Evolutionary conservation across 2,888 invertebrate species (phyloP).

Genomic region (Coecobrya sp.): DNA sequence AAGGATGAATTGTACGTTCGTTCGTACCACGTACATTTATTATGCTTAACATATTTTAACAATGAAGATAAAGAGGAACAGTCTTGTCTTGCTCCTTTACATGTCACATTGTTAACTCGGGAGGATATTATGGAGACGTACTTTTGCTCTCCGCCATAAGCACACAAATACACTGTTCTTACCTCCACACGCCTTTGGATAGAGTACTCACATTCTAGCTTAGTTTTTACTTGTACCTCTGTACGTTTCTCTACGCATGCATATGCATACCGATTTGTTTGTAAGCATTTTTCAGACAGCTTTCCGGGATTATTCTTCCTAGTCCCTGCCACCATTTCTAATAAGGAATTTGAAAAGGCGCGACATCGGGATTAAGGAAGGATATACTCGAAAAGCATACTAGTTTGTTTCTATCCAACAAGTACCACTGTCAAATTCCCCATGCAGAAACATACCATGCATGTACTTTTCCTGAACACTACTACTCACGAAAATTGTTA

Average conservation of each 20-base stretch:
- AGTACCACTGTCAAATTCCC: background rate
- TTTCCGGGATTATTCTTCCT: conserved; percentile 31
- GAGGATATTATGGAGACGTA: conserved; percentile 17
- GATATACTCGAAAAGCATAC: background rate
- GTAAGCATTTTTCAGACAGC: conserved; percentile 1
- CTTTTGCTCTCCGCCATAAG: background rate
- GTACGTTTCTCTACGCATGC: no score
- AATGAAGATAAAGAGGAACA: conserved; percentile 47
- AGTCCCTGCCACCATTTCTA: conserved; percentile 38
- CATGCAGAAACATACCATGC: background rate
- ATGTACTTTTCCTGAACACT: no score
- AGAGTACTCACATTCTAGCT: background rate
- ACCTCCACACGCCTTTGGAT: background rate
- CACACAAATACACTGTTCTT: no score
- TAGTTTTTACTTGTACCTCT: no score
- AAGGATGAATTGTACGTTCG: conserved; percentile 22
- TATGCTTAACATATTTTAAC: conserved; percentile 62
- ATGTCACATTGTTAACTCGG: conserved; percentile 60
- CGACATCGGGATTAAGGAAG: conserved; percentile 38
- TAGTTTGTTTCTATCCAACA: background rate
- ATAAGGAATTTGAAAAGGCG: conserved; percentile 46
- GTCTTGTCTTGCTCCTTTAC: conserved; percentile 63
- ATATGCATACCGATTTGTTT: conserved; percentile 5
- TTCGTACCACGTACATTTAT: conserved; percentile 9
- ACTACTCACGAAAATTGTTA: background rate